Percentiles rank a stretch among this genome's conserved stretches.
Evolutionary conservation across 2,797 vertebrate genomes (phyloP).

Genomic region (Podargus strigoides): DNA sequence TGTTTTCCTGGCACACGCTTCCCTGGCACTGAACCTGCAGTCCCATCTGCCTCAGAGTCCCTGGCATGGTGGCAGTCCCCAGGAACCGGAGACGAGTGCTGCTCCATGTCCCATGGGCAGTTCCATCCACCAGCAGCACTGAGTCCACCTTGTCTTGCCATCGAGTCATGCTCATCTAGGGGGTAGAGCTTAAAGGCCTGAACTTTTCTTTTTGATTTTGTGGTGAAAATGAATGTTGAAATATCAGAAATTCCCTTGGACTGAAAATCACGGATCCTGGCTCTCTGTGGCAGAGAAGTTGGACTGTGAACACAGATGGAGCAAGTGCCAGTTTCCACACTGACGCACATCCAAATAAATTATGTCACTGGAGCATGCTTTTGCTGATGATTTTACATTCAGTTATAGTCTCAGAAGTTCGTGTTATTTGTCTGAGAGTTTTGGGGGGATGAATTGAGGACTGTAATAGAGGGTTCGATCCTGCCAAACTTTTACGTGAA

Average conservation of each 20-base stretch:
- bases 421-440: background rate
- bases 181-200: background rate
- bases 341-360: background rate
- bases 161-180: fast-evolving
- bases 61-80: background rate
- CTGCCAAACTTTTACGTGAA: background rate
- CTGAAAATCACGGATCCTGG: background rate
- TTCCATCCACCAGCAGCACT: background rate
- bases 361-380: background rate
- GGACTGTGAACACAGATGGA: background rate
- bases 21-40: background rate
- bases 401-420: background rate
- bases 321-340: background rate
- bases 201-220: background rate
- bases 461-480: background rate
- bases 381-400: background rate
- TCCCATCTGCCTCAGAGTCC: no score
- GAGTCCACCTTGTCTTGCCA: fast-evolving
- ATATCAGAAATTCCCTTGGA: background rate
- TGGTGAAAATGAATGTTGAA: background rate
- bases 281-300: background rate
- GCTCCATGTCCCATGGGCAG: background rate
- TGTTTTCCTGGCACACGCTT: background rate
- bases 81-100: background rate
- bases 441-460: background rate